These are phyloP conservation scores for Agrochola litura DNA, from an alignment of 2,888 invertebrate species.

Conservation along the genomic window DNA sequence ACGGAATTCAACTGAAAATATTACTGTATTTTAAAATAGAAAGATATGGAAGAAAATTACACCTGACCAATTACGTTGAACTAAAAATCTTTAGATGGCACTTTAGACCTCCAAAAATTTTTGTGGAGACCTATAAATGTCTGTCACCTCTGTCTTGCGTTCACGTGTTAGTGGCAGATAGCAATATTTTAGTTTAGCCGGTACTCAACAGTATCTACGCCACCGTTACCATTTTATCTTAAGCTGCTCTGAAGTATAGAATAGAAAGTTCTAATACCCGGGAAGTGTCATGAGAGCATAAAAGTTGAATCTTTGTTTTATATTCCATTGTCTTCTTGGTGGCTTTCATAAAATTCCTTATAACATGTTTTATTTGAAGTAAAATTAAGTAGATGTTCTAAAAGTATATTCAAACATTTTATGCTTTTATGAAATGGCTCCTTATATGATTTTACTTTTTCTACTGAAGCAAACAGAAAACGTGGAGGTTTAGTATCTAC, in stretches of 20 bases:
- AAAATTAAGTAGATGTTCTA: constrained; percentile 45
- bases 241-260: constrained; percentile 27
- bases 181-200: constrained; percentile 32
- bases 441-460: constrained; percentile 28
- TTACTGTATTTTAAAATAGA: neutral
- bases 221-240: constrained; percentile 32
- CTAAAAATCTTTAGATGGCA: neutral
- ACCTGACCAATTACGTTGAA: neutral
- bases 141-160: neutral
- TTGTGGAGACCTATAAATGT: neutral
- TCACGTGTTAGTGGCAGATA: neutral
- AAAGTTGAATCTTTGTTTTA: constrained; percentile 51
- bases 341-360: constrained; percentile 34
- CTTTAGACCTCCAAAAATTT: too few relatives aligned
- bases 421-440: constrained; percentile 22
- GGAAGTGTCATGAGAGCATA: constrained; percentile 36
- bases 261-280: constrained; percentile 42
- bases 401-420: constrained; percentile 33
- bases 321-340: constrained; percentile 45
- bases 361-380: constrained; percentile 46
- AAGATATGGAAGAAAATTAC: too few relatives aligned
- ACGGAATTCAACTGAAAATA: neutral
- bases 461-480: constrained; percentile 10
- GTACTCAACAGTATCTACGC: neutral
- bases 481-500: constrained; percentile 1